Evolutionary conservation across 2,797 vertebrate species (phyloP).

Genomic region (Naso thynnoides): DNA sequence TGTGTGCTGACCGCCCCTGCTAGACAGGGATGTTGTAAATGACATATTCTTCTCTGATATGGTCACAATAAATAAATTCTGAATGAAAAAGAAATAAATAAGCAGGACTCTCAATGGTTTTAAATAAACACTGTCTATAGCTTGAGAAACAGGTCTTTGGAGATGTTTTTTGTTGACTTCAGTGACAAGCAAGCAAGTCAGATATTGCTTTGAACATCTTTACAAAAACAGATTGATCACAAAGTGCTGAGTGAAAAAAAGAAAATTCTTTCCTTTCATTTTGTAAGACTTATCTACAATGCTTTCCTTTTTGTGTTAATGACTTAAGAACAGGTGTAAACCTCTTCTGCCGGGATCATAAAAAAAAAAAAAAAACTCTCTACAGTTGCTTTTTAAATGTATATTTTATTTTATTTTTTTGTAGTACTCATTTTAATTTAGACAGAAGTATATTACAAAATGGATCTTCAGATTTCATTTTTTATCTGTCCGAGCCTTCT

Average conservation of each 20-base stretch:
- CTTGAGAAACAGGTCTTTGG: background rate
- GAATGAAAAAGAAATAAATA: background rate
- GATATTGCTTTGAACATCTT: slow-evolving; percentile 2
- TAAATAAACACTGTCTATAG: background rate
- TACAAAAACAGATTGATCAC: background rate
- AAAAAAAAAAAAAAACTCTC: too few relatives aligned
- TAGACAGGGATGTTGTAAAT: background rate
- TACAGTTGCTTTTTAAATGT: too few relatives aligned
- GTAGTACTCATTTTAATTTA: too few relatives aligned
- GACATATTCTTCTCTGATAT: background rate
- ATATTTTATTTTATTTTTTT: too few relatives aligned
- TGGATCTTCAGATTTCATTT: too few relatives aligned
- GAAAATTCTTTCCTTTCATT: too few relatives aligned
- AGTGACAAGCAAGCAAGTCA: background rate
- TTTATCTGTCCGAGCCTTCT: too few relatives aligned
- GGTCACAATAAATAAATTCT: background rate
- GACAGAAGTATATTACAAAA: too few relatives aligned
- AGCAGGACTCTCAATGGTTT: background rate
- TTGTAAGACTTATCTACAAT: too few relatives aligned
- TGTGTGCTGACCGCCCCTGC: background rate
- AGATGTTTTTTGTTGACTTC: background rate
- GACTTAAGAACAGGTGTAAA: too few relatives aligned
- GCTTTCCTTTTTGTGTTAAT: too few relatives aligned
- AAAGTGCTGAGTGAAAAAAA: background rate
- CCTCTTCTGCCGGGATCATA: too few relatives aligned